phyloP scores from a whole-genome alignment of 2,113 vertebrate species.

The Hucho hucho region DNA sequence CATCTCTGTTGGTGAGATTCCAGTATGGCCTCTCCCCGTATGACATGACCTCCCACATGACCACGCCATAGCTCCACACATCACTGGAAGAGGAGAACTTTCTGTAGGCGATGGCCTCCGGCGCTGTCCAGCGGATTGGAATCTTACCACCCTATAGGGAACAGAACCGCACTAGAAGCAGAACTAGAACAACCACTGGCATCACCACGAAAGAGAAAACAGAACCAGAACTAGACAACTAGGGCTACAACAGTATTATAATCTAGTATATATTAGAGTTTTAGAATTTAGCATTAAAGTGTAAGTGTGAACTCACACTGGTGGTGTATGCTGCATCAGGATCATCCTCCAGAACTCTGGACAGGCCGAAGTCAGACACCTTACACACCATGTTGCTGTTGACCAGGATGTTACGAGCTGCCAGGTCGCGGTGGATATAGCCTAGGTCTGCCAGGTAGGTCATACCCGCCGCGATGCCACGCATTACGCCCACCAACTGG shows the following conservation, averaged over 20 bases:
- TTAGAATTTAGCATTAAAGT: too few relatives aligned
- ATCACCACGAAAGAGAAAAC: too few relatives aligned
- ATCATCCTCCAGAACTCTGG: slow-evolving; percentile 89
- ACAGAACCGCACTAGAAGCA: neutral
- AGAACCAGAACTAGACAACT: too few relatives aligned
- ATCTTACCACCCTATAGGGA: slow-evolving; percentile 88
- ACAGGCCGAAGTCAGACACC: slow-evolving; percentile 94
- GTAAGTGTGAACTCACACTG: slow-evolving; percentile 76
- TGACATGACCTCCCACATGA: slow-evolving; percentile 97
- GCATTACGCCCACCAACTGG: slow-evolving; percentile 90
- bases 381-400: slow-evolving; percentile 97
- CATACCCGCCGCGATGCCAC: slow-evolving; percentile 92
- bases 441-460: slow-evolving; percentile 92
- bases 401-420: slow-evolving; percentile 93
- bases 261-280: too few relatives aligned
- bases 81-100: slow-evolving; percentile 96
- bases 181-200: too few relatives aligned
- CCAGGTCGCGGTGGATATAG: slow-evolving; percentile 92
- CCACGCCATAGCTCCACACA: slow-evolving; percentile 92
- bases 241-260: too few relatives aligned
- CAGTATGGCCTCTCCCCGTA: slow-evolving; percentile 94
- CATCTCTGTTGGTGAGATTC: slow-evolving; percentile 97
- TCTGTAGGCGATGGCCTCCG: slow-evolving; percentile 89
- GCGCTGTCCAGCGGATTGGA: slow-evolving; percentile 94
- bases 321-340: slow-evolving; percentile 93